A percentile compares a stretch with the other conserved stretches of the same genome.
Conservation (phyloP, 30 jellyfish, hydroid and myxozoan genomes). For the Aurelia sp. region DNA sequence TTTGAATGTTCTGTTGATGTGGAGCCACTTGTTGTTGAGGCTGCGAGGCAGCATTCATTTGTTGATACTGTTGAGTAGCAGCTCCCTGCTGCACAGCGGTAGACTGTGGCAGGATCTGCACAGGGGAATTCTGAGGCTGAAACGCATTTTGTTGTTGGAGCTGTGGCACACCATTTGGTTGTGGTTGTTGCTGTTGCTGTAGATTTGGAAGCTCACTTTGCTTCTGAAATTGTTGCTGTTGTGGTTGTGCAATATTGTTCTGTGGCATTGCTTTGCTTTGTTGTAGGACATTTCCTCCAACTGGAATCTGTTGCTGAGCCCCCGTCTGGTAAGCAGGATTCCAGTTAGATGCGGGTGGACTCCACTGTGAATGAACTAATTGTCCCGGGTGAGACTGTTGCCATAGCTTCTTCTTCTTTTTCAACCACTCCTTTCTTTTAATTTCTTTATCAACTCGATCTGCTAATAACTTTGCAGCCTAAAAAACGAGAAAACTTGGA, state of each 20-base stretch:
- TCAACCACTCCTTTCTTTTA: slow-evolving; percentile 48
- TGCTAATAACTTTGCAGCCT: slow-evolving; percentile 62
- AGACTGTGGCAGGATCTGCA: not conserved
- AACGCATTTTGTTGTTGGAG: no score
- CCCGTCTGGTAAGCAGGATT: not conserved
- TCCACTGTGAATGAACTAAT: not conserved
- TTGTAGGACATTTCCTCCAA: slow-evolving; percentile 15
- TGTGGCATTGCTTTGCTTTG: slow-evolving; percentile 16
- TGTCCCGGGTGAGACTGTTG: slow-evolving; percentile 10
- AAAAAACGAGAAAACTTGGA: not conserved
- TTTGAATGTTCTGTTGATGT: slow-evolving; percentile 18
- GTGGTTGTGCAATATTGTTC: slow-evolving; percentile 17
- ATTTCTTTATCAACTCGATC: slow-evolving; percentile 53
- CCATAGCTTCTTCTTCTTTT: slow-evolving; percentile 36
- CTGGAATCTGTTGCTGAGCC: slow-evolving; percentile 3
- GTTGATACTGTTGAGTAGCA: not conserved
- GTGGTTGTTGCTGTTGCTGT: slow-evolving; percentile 30
- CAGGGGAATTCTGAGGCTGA: not conserved
- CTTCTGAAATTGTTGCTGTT: slow-evolving; percentile 33
- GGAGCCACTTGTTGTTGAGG: not conserved
- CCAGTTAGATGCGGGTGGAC: not conserved
- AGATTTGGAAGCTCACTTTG: slow-evolving; percentile 25
- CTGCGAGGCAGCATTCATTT: not conserved
- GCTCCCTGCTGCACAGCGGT: not conserved
- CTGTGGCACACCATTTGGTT: not conserved